phyloP scores from a whole-genome alignment of 1,140 invertebrate genomes.

The Penaeus vannamei region DNA sequence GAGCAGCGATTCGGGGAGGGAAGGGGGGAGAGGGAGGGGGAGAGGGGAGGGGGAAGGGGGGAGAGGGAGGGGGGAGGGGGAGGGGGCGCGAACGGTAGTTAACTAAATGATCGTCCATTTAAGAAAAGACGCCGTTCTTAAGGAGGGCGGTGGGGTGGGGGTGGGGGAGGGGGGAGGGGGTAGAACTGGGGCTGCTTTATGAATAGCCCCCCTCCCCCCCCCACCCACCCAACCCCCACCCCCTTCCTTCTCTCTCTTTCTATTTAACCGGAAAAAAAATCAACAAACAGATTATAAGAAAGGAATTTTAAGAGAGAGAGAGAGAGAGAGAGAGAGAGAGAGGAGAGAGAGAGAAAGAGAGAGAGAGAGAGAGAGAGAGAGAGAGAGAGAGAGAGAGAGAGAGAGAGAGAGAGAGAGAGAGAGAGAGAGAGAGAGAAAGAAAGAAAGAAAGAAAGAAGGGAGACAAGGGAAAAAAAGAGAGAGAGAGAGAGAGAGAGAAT shows the following conservation, averaged over 20 bases:
- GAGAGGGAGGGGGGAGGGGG: background rate
- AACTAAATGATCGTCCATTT: no score
- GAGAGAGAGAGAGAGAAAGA: background rate
- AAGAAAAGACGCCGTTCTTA: background rate
- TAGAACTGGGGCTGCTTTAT: no score
- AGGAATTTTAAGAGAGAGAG: background rate
- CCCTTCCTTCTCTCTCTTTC: no score
- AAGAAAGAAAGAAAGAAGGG: background rate
- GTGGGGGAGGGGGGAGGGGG: background rate
- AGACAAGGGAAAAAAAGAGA: background rate
- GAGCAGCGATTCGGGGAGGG: no score
- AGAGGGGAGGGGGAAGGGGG: background rate
- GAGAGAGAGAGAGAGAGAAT: background rate
- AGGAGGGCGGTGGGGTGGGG: background rate
- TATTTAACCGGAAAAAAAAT: background rate
- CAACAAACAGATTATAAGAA: background rate
- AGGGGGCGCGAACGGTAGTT: background rate
- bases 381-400: background rate
- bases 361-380: background rate
- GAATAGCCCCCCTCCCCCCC: no score
- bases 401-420: constrained; percentile 3
- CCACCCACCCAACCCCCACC: no score
- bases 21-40: no score
- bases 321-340: constrained; percentile 10
- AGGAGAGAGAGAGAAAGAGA: constrained; percentile 10